A percentile compares a stretch with the other conserved stretches of the same genome.
phyloP scores from a whole-genome alignment of 2,797 vertebrate species.

The Luscinia luscinia region DNA sequence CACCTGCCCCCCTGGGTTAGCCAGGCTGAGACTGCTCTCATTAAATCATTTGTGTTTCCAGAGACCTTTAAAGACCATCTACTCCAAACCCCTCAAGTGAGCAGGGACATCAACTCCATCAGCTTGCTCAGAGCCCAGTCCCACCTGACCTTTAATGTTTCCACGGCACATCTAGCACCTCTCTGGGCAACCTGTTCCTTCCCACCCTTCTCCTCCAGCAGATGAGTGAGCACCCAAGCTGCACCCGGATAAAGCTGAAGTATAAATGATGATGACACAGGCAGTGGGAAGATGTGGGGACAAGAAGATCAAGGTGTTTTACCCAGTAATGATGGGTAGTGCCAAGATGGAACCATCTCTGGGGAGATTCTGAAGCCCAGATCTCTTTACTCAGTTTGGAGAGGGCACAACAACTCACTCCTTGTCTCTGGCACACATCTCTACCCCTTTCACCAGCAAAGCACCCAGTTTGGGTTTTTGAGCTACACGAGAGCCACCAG shows the following conservation, averaged over 20 bases:
- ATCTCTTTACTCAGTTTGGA: not conserved
- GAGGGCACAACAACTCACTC: not conserved
- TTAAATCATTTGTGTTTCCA: not conserved
- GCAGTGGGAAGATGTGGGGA: not conserved
- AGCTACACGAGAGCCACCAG: not conserved
- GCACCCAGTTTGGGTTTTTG: not conserved
- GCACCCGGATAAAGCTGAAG: not conserved
- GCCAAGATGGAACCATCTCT: not conserved
- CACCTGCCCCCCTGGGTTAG: not conserved
- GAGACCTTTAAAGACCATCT: not conserved
- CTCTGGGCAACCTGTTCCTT: not conserved
- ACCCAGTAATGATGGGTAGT: accelerated
- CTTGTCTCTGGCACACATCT: not conserved
- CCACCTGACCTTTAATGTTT: not conserved
- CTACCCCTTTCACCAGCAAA: not conserved
- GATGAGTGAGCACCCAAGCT: accelerated
- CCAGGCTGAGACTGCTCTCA: not conserved
- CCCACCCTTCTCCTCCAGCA: not conserved
- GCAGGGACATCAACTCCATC: not conserved
- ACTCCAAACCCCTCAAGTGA: not conserved
- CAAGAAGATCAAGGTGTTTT: accelerated
- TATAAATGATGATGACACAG: not conserved
- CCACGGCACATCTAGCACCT: not conserved
- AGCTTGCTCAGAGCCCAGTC: not conserved
- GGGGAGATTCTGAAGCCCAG: not conserved